Evolutionary conservation across 2,797 vertebrate species (phyloP).

Genomic region (Bradypodion pumilum): DNA sequence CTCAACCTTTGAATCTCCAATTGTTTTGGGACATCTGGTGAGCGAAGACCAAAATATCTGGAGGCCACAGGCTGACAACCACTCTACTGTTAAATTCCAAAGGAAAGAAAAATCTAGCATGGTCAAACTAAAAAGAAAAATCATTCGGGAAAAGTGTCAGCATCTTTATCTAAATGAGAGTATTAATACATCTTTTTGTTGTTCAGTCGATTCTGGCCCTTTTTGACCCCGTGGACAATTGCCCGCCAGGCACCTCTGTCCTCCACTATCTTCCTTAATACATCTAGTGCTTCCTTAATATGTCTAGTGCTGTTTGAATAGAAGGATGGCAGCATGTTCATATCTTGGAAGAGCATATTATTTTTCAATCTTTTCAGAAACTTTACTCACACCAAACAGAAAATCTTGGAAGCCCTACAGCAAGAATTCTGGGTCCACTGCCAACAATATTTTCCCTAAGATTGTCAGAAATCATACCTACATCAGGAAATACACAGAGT

Average conservation of each 20-base stretch:
- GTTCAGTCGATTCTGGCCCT: no score
- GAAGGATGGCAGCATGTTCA: conserved; percentile 25
- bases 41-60: no score
- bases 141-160: background rate
- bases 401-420: conserved; percentile 37
- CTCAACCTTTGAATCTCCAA: no score
- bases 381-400: conserved; percentile 47
- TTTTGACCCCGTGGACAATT: no score
- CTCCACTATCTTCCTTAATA: no score
- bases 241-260: no score
- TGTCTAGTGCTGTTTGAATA: conserved; percentile 13
- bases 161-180: background rate
- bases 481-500: conserved; percentile 44
- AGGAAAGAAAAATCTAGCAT: background rate
- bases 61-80: no score
- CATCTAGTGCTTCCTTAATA: no score
- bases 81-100: background rate
- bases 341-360: conserved; percentile 38
- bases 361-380: conserved; percentile 45
- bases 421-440: conserved; percentile 37
- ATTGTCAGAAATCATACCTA: conserved; percentile 45
- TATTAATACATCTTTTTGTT: background rate
- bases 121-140: background rate
- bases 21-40: no score
- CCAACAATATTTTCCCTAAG: conserved; percentile 44